Conservation (phyloP, 2,797 vertebrate species). For the Steatocranus sp. region DNA sequence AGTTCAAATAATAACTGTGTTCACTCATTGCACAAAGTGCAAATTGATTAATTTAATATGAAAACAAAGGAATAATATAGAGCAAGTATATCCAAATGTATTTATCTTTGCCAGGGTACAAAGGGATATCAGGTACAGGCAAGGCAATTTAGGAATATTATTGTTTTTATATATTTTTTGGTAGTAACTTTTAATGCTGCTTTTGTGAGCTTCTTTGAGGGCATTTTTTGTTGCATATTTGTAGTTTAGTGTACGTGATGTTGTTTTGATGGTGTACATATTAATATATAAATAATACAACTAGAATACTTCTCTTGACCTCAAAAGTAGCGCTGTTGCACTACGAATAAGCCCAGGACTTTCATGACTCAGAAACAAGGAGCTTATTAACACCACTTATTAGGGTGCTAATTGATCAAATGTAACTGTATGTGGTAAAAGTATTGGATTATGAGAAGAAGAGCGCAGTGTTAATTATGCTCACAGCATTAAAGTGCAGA, state of each 20-base stretch:
- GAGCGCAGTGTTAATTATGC: conserved; percentile 22
- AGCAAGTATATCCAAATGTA: conserved; percentile 38
- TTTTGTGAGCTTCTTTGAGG: conserved; percentile 68
- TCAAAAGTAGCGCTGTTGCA: conserved; percentile 45
- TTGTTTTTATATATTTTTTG: conserved; percentile 68
- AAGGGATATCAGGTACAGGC: conserved; percentile 36
- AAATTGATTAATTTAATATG: neutral
- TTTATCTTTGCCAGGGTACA: conserved; percentile 50
- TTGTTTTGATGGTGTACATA: conserved; percentile 61
- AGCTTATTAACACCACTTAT: conserved; percentile 30
- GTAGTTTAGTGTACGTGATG: conserved; percentile 59
- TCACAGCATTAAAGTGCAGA: conserved; percentile 23
- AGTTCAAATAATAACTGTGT: neutral
- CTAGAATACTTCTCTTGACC: conserved; percentile 49
- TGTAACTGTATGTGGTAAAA: neutral
- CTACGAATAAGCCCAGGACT: conserved; percentile 46
- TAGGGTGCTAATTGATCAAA: conserved; percentile 45
- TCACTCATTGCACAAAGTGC: neutral
- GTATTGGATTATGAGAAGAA: conserved; percentile 1
- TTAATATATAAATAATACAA: conserved; percentile 4
- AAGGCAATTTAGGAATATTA: conserved; percentile 52
- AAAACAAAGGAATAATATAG: conserved; percentile 3
- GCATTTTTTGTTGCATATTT: conserved; percentile 71
- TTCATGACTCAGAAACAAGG: conserved; percentile 48
- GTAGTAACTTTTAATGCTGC: conserved; percentile 67